These are phyloP conservation scores for Chiloscyllium punctatum DNA, from an alignment of 2,797 vertebrate genomes.

Conservation along the genomic window DNA sequence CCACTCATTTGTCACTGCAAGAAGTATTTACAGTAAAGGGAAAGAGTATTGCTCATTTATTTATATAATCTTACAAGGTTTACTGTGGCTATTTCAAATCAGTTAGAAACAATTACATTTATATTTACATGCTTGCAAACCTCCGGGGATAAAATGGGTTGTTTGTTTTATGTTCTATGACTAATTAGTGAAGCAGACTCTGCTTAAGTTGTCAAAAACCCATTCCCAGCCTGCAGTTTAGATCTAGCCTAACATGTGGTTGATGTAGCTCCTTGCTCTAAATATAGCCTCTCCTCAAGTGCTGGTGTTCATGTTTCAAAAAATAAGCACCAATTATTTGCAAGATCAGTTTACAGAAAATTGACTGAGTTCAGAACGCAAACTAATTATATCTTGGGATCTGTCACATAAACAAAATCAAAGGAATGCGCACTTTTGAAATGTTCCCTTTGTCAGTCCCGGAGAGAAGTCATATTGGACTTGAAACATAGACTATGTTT, in stretches of 20 bases:
- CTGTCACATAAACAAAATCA: neutral
- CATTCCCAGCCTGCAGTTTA: constrained; percentile 47
- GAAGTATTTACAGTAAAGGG: constrained; percentile 31
- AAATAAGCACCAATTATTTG: constrained; percentile 59
- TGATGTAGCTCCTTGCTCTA: constrained; percentile 59
- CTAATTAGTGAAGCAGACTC: neutral
- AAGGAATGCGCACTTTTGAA: neutral
- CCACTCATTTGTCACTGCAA: constrained; percentile 39
- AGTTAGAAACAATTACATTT: neutral
- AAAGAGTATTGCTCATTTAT: neutral
- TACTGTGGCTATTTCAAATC: neutral
- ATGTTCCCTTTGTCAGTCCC: neutral
- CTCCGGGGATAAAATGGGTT: neutral
- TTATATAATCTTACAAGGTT: neutral
- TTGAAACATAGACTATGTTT: too few species aligned
- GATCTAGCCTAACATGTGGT: constrained; percentile 47
- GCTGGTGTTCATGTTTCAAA: constrained; percentile 64
- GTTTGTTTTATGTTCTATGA: neutral
- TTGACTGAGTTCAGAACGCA: constrained; percentile 51
- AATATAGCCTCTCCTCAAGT: constrained; percentile 67
- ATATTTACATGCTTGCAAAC: neutral
- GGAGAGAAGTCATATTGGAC: too few species aligned
- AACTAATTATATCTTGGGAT: neutral
- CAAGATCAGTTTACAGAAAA: constrained; percentile 58
- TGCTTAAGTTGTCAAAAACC: constrained; percentile 38